Evolutionary conservation across 2,113 vertebrate species (phyloP).

Genomic region (Benitochromis conjunctus): DNA sequence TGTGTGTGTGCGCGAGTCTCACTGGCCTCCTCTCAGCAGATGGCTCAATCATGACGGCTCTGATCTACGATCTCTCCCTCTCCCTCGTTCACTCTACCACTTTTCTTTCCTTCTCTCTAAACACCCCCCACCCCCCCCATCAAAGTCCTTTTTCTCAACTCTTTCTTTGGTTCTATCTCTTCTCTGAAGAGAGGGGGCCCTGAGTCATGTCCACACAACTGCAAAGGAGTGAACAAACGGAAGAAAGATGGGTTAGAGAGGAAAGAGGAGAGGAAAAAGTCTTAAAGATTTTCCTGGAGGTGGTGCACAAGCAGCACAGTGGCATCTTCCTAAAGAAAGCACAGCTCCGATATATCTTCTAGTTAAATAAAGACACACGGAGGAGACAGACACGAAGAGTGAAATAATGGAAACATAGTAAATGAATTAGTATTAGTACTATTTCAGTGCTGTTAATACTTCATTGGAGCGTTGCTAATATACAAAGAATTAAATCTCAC

Average conservation of each 20-base stretch:
- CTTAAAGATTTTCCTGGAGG: slow-evolving; percentile 4
- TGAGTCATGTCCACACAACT: slow-evolving; percentile 55
- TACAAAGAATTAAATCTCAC: slow-evolving; percentile 8
- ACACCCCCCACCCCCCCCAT: slow-evolving; percentile 14
- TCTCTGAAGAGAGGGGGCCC: slow-evolving; percentile 11
- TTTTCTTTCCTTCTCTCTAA: slow-evolving; percentile 48
- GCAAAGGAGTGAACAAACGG: slow-evolving; percentile 17
- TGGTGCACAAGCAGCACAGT: background rate
- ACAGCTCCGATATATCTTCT: background rate
- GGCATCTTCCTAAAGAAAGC: background rate
- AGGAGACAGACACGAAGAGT: background rate
- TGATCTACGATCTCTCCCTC: slow-evolving; percentile 68
- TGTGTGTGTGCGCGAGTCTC: slow-evolving; percentile 23
- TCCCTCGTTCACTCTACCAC: slow-evolving; percentile 35
- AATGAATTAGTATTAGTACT: background rate
- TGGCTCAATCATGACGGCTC: slow-evolving; percentile 76
- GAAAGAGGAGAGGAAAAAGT: background rate
- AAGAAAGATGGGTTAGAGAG: slow-evolving; percentile 30
- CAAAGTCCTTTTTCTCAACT: slow-evolving; percentile 44
- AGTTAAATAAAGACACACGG: background rate
- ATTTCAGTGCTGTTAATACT: background rate
- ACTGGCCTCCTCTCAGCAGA: slow-evolving; percentile 68
- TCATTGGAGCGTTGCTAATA: slow-evolving; percentile 8
- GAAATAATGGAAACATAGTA: background rate
- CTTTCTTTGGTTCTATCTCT: background rate